Evolutionary conservation across 1,140 invertebrate genomes (phyloP).

Genomic region (Globodera rostochiensis): DNA sequence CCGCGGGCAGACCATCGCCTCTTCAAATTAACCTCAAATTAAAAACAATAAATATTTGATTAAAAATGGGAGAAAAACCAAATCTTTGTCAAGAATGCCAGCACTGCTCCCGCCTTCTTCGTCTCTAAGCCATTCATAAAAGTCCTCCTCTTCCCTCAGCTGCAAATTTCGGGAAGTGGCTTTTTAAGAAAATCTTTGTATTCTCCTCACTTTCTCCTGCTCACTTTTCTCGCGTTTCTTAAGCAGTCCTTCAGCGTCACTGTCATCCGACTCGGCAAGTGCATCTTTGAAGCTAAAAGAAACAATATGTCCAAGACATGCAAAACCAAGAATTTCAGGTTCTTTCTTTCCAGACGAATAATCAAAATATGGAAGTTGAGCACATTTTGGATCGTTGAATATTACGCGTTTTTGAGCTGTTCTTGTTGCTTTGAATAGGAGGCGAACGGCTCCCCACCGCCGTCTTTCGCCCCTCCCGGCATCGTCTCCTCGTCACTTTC

Average conservation of each 20-base stretch:
- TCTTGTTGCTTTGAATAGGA: constrained; percentile 74
- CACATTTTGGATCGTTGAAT: neutral
- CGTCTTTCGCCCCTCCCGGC: constrained; percentile 10
- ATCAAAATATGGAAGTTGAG: too few relatives aligned
- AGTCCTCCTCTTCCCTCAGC: constrained; percentile 75
- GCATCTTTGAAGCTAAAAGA: constrained; percentile 62
- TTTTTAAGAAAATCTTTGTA: neutral
- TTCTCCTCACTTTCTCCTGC: constrained; percentile 68
- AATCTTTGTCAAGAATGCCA: constrained; percentile 66
- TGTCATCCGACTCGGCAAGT: constrained; percentile 67
- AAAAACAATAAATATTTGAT: neutral
- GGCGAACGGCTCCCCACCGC: constrained; percentile 68
- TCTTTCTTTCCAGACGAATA: too few relatives aligned
- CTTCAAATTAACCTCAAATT: constrained; percentile 73
- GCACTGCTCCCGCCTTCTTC: constrained; percentile 71
- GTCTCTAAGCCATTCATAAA: constrained; percentile 81
- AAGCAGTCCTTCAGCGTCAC: constrained; percentile 69
- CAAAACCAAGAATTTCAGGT: neutral
- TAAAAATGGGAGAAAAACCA: constrained; percentile 19
- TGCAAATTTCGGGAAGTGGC: constrained; percentile 29
- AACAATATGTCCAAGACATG: neutral
- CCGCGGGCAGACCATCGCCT: constrained; percentile 76
- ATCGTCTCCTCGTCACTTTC: constrained; percentile 44
- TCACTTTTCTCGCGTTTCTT: constrained; percentile 72
- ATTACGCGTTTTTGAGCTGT: constrained; percentile 72